These are phyloP conservation scores for Dolichotis patagonum DNA, from an alignment of 2,113 vertebrate species.

Conservation along the genomic window DNA sequence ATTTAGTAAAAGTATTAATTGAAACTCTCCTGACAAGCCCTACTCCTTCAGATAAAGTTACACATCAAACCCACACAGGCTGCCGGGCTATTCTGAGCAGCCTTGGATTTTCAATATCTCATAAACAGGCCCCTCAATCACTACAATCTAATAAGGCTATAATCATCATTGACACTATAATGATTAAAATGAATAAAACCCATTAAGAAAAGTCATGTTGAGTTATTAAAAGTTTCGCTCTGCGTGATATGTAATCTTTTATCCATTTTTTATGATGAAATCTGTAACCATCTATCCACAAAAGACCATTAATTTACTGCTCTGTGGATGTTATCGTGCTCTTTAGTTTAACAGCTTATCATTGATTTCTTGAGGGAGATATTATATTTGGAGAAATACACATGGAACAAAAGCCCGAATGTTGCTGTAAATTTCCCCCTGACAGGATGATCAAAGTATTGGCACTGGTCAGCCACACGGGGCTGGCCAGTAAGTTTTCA, in stretches of 20 bases:
- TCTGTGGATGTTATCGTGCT: constrained; percentile 92
- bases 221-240: constrained; percentile 97
- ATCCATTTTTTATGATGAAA: constrained; percentile 96
- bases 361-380: constrained; percentile 92
- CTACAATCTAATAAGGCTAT: constrained; percentile 95
- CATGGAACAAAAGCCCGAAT: constrained; percentile 86
- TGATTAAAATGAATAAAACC: constrained; percentile 99
- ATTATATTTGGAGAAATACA: constrained; percentile 93
- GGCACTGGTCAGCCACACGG: constrained; percentile 80
- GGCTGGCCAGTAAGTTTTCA: constrained; percentile 81
- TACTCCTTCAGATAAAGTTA: constrained; percentile 87
- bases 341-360: constrained; percentile 94
- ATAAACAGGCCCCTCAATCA: constrained; percentile 95
- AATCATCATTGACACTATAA: constrained; percentile 99
- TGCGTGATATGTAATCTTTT: constrained; percentile 92
- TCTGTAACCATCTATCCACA: constrained; percentile 95
- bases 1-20: constrained; percentile 91
- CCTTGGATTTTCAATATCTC: constrained; percentile 90
- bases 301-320: constrained; percentile 93
- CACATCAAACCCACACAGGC: constrained; percentile 86
- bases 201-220: constrained; percentile 98
- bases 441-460: constrained; percentile 91
- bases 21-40: constrained; percentile 84
- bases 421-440: constrained; percentile 89
- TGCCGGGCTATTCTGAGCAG: constrained; percentile 84